Evolutionary conservation across 2,888 invertebrate genomes (phyloP), one percentile per base, ranked within the genome.

Genomic region (Pocota personata): DNA sequence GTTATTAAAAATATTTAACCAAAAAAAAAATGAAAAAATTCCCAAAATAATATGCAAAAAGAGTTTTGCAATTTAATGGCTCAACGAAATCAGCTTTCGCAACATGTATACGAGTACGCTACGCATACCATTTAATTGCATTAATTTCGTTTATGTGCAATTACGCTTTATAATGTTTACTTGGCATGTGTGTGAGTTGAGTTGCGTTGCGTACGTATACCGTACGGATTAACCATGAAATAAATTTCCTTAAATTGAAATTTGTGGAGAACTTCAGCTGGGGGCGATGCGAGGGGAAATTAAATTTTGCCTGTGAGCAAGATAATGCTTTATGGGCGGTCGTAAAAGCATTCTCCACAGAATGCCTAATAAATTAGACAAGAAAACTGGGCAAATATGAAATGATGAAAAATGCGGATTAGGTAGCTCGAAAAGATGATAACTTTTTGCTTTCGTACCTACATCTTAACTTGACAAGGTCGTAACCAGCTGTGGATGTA

Each of bases 131-230:
- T 83, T 69, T 84, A 84, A 84, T 84, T 84, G 80, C 80, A 80
- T 84, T 80, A 62, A 84, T 80, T 80, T 80, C 80, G 64, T 75
- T 84, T 80, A 84, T 84, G 69, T 64, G 84, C 75, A 84, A 84
- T 84, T 84, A 84, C 48, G 69, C 64, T 80, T 58, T 64, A 78
- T 69, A 50, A 62, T 57, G 55, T 73, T 79, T 62, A 55, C 55
- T 76, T 5, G 32, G 19, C 27, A 10, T 50, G 50, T 21, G 57
- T 58, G 24, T 24, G 19, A 1, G 52, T 16, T 71, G 48, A n/a
- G 50, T 55, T 55, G 7, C 32, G 43, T 24, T 16, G 35, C 1
- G 8, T 24, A 2, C 24, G 35, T 10, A 16, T 43, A 24, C 24
- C 24, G 30, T 24, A 40, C 24, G 24, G 50, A 27, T 83, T 78